Evolutionary conservation across 2,797 vertebrate genomes (phyloP), one percentile per base, ranked within the genome.

Genomic region (Hippoglossus hippoglossus): DNA sequence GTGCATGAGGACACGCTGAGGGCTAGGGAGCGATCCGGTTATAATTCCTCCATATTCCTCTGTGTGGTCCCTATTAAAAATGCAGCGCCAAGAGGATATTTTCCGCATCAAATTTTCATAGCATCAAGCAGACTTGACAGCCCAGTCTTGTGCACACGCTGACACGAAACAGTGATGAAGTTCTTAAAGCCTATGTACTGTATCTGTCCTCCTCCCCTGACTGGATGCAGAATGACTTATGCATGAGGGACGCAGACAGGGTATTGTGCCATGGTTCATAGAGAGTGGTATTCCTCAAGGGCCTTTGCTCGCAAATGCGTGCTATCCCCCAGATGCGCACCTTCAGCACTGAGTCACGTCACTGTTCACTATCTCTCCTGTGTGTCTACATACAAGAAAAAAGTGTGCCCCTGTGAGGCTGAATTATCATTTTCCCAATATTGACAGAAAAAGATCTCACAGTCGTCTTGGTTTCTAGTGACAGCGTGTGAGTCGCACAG

Each of bases 61-160:
- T 82, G 83, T 51, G 50, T 65, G 75, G 77, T 81, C 75, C 64
- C 63, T 54, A 91, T 93, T 91, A 93, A 93, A 93, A 90, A 93
- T 93, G 85, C 90, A 93, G 83, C 67, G 64, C 80, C 61, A 71
- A 90, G 87, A 89, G 87, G 91, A 92, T 91, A 90, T 93, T 93
- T 90, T 88, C 87, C 46, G 19, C 90, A 91, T 94, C 85, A 92
- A 92, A 91, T 84, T 92, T 93, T 92, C 86, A 91, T 91, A 64
- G 63, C 91, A 75, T 90, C 87, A 79, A 85, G 83, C 87, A 59
- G 85, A 81, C 73, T 89, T 63, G 60, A 89, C 85, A 84, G 82
- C 76, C 34, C 56, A 22, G 22, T 72, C 79, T 80, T 12, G 59
- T 24, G 52, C 41, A 58, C 55, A 67, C 73, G 26, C 71, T 80